Evolutionary conservation across 2,113 vertebrate species (phyloP), one percentile per base, ranked within the genome.

Genomic region (Phasianus colchicus): DNA sequence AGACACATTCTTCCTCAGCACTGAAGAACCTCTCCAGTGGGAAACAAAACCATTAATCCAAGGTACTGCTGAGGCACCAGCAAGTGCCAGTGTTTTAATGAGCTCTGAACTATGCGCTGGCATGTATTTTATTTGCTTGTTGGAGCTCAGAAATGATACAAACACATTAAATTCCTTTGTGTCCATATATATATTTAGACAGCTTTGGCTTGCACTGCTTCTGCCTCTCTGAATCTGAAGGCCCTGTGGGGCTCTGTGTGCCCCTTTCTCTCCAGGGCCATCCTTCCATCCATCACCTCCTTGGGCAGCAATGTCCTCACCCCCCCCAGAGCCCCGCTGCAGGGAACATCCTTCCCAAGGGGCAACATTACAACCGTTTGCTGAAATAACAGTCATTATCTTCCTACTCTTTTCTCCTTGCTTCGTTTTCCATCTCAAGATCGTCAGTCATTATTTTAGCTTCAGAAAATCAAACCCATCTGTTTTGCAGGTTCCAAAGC

Each of bases 81-180:
- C 83, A 90, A 95, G n/a, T 45, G 29, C 9, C 67, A 77, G 79
- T 95, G 95, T 90, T 91, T 91, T 95, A 95, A 88, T 88, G 90
- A 96, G 76, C 63, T 92, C 89, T 58, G 1, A 13, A 52, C 91
- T n/a, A 74, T 29, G 83, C 40, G 19, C 87, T 84, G 94, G 80
- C 89, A 86, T 93, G 57, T 72, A 88, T 93, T 94, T 96, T 89
- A 85, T 96, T 93, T 95, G 94, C 90, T 93, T 63, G 55, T 58
- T 93, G 88, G 92, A 94, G 96, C 90, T 95, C 93, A 87, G 94
- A 93, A 96, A 93, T 57, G 20, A 95, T 86, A 92, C 86, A 93
- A 95, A 94, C 40, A 74, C 95, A 95, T 63, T 72, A 95, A 96
- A 96, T 80, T 92, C 93, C 93, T 92, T 86, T 69, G 54, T 57